Evolutionary conservation across 2,113 vertebrate species (phyloP).

Genomic region (Rutilus rutilus): DNA sequence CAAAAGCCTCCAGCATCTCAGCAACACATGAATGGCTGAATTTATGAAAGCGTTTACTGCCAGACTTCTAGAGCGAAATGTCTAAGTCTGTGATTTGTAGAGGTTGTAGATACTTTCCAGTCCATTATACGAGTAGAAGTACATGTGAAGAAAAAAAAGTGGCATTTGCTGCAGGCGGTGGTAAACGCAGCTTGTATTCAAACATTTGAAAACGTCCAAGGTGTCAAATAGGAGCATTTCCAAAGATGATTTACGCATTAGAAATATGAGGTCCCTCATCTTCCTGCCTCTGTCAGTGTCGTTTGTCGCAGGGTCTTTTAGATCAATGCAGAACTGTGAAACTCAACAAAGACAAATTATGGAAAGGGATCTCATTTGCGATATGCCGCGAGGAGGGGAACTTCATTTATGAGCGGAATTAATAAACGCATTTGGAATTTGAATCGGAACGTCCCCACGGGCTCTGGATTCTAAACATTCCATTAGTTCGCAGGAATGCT

Average conservation of each 20-base stretch:
- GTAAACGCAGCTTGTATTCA: conserved; percentile 32
- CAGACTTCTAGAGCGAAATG: conserved; percentile 33
- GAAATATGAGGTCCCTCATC: conserved; percentile 32
- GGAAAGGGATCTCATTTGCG: conserved; percentile 59
- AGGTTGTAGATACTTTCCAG: conserved; percentile 33
- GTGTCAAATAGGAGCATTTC: conserved; percentile 36
- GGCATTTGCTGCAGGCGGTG: conserved; percentile 19
- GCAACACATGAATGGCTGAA: conserved; percentile 32
- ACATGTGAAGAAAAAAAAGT: background rate
- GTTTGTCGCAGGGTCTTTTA: conserved; percentile 27
- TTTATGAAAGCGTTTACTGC: conserved; percentile 43
- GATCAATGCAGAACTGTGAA: conserved; percentile 49
- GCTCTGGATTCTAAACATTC: conserved; percentile 54
- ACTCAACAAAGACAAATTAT: conserved; percentile 58
- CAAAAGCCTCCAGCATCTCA: conserved; percentile 19
- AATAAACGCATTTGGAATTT: conserved; percentile 53
- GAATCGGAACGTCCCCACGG: conserved; percentile 52
- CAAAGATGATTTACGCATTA: conserved; percentile 20
- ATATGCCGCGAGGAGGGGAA: conserved; percentile 48
- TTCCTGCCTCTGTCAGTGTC: conserved; percentile 31
- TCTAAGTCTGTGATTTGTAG: conserved; percentile 38
- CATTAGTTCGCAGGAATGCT: conserved; percentile 41
- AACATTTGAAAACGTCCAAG: conserved; percentile 27
- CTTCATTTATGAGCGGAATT: conserved; percentile 58
- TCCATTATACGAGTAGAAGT: conserved; percentile 26